Base-by-base conservation (phyloP, 2,888 invertebrate species). In the Drosophila fulvimacula region DNA sequence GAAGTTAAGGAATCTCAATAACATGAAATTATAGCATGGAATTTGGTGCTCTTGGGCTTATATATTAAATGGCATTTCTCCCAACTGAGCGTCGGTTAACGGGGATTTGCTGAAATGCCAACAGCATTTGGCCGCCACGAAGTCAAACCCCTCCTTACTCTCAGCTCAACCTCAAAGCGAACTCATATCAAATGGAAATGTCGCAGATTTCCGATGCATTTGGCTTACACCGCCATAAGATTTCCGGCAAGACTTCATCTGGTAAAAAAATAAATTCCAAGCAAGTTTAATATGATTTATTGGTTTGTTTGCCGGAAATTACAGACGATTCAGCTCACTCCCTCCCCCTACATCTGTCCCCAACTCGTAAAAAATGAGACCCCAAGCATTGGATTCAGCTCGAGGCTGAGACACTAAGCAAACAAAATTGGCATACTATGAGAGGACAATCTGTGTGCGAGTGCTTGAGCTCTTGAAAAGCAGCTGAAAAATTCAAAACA, bases 221-320 rank as follows among this genome's bases (percentile, higher is more conserved):
- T 71, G 42, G 46, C 51, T 61, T 53, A 69, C 67, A 66, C 69
- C 48, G 82, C 62, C 81, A 83, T 78, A 76, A 75, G 73, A 72
- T 72, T 59, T 82, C 88, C 86, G 80, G 60, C 44, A 63, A 65
- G 72, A 61, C 53, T 65, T 71, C 55, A 57, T 46, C 52, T 53
- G 36, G 21, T 3, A 36, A 51, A 32, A 41, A 34, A 68, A 30
- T 24, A 64, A 70, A 76, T 79, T 81, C 77, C 75, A 19, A 70
- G 73, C 69, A 78, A 82, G 82, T 90, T 88, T 90, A 86, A 91
- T 90, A 88, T 89, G 91, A 90, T 90, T 91, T 90, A 91, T 91
- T 83, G 90, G 88, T 89, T 89, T 91, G 91, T 91, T 90, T 86
- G 88, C 84, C 88, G 91, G 90, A 91, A 88, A 90, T 90, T 89